phyloP scores from a whole-genome alignment of 2,888 invertebrate species.

The Zelleria hepariella region DNA sequence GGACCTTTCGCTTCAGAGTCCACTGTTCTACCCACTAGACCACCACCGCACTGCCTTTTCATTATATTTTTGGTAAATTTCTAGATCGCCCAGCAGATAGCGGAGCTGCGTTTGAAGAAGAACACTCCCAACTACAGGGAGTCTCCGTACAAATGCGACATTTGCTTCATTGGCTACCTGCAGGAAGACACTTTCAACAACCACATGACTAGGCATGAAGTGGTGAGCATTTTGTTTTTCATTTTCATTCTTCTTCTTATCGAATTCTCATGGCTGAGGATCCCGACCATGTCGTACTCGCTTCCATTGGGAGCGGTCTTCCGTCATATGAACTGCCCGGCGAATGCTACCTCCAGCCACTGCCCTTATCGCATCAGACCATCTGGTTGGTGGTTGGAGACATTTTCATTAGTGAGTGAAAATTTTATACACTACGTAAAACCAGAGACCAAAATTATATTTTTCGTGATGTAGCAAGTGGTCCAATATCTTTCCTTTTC shows the following conservation, averaged over 20 bases:
- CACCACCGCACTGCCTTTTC: no score
- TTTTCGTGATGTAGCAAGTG: no score
- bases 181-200: conserved; percentile 26
- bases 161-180: conserved; percentile 48
- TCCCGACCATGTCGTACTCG: no score
- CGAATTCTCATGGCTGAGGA: background rate
- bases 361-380: background rate
- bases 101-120: conserved; percentile 27
- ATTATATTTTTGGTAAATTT: no score
- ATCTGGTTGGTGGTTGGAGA: background rate
- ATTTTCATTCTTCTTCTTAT: background rate
- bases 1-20: no score
- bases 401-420: background rate
- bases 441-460: no score
- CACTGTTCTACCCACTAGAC: no score
- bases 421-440: no score
- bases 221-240: background rate
- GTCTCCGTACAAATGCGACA: conserved; percentile 41
- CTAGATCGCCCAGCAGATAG: conserved; percentile 33
- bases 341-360: no score
- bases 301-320: no score
- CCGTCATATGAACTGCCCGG: no score
- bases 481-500: no score
- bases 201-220: conserved; percentile 5
- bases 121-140: conserved; percentile 38